Conservation (phyloP, 2,888 invertebrate species). For the Drosophila merina region DNA sequence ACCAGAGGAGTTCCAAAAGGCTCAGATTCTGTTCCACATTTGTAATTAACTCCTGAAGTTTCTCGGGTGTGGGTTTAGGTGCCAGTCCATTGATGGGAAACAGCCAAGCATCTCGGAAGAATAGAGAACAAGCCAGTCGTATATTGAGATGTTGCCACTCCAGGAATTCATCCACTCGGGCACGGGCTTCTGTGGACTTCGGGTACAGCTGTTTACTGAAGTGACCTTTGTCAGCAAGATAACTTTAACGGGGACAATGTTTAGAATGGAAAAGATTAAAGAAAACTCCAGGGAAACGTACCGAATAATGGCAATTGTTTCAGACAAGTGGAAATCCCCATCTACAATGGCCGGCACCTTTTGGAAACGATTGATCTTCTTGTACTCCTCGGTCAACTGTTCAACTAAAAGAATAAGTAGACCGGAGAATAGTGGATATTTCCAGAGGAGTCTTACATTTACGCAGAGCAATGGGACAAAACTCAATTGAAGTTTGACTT, state of each 20-base stretch:
- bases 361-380: constrained; percentile 86
- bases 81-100: constrained; percentile 84
- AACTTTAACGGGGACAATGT: constrained; percentile 51
- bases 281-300: constrained; percentile 81
- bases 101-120: constrained; percentile 85
- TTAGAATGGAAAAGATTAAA: background rate
- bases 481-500: constrained; percentile 87
- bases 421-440: background rate
- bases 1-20: constrained; percentile 86
- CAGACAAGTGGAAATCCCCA: constrained; percentile 87
- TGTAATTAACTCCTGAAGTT: constrained; percentile 76
- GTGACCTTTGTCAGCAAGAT: constrained; percentile 70
- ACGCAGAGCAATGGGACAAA: constrained; percentile 86
- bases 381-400: constrained; percentile 86
- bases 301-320: constrained; percentile 88
- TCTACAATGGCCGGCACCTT: constrained; percentile 88
- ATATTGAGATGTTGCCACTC: constrained; percentile 89
- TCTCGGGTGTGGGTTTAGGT: constrained; percentile 82
- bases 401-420: constrained; percentile 83
- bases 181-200: constrained; percentile 85
- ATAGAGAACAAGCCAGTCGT: constrained; percentile 85
- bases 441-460: constrained; percentile 85
- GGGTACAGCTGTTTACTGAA: constrained; percentile 87
- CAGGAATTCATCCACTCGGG: constrained; percentile 88
- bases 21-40: constrained; percentile 86